Evolutionary conservation across 2,797 vertebrate species (phyloP).

Genomic region (Coregonus sp.): DNA sequence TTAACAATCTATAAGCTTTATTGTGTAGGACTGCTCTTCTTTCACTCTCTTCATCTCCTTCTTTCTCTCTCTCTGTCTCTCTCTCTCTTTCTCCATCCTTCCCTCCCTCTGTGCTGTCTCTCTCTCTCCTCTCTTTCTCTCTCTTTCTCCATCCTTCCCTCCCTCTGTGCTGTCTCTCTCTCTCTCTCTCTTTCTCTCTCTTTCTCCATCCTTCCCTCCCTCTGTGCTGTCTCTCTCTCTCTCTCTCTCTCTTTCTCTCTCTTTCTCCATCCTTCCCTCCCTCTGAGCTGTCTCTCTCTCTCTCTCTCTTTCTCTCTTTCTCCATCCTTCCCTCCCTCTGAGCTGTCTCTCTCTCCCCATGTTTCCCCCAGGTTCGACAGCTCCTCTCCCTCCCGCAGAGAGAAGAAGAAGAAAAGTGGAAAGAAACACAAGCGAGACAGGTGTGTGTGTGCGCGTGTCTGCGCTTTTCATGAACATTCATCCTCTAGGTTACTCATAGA

Average conservation of each 20-base stretch:
- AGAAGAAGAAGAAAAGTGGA: constrained; percentile 91
- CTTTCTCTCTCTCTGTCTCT: too few relatives aligned
- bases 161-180: too few relatives aligned
- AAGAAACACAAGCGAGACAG: constrained; percentile 97
- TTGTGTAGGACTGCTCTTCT: not conserved
- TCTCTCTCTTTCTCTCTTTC: too few relatives aligned
- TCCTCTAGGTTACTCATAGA: not conserved
- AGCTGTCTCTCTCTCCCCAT: constrained; percentile 3
- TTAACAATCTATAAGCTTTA: not conserved
- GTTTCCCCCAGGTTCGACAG: constrained; percentile 82
- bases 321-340: not conserved
- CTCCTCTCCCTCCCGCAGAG: constrained; percentile 88
- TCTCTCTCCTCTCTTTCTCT: constrained; percentile 4
- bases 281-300: not conserved
- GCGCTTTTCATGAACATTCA: not conserved
- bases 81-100: too few relatives aligned
- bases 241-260: too few relatives aligned
- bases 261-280: too few relatives aligned
- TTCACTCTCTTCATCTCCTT: not conserved
- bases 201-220: too few relatives aligned
- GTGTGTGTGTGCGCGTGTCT: constrained; percentile 66
- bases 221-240: not conserved
- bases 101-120: not conserved
- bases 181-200: too few relatives aligned
- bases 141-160: not conserved